Evolutionary conservation across 2,113 vertebrate genomes (phyloP), one percentile per base, ranked within the genome.

Genomic region (Sturnira hondurensis): DNA sequence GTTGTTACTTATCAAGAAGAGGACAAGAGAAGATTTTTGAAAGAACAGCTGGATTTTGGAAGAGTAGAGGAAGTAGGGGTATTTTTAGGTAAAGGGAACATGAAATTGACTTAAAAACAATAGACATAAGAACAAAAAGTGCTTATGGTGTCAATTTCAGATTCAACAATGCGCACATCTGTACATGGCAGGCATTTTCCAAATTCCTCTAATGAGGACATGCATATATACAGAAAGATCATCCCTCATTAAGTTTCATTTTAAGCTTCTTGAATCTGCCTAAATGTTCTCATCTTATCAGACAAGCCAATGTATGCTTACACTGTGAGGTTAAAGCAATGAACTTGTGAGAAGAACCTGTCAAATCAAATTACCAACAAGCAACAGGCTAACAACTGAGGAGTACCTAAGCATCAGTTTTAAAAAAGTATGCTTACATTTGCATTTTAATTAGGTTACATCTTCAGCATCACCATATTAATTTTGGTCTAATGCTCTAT

Each of bases 371-470:
- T 97, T 94, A 96, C 56, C 89, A 91, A 93, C 91, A 86, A 95
- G 82, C 81, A 93, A 76, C 50, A 67, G 61, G 33, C 33, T 31
- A 41, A 63, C 77, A 93, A 61, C 10, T 82, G 77, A 38, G 43
- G 15, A 94, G 28, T 58, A 83, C 38, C 50, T 93, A 63, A 83
- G 45, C 77, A 43, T 43, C 82, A 94, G 4, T 93, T 95, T 86
- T 94, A 89, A 89, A 95, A 73, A 86, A 89, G 28, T 68, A 9
- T 68, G 47, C 92, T 86, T 89, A 93, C 41, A 90, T 96, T 84
- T 96, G 71, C 94, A 93, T 97, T 91, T 96, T 96, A 95, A 97
- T 97, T 91, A 96, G 73, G 87, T 96, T 86, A 96, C 76, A 95
- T 56, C 58, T 95, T 95, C 89, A 86, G 67, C 63, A 96, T 89